Evolutionary conservation across 2,888 invertebrate species (phyloP), one percentile per base, ranked within the genome.

Genomic region (Hartigia nigra): DNA sequence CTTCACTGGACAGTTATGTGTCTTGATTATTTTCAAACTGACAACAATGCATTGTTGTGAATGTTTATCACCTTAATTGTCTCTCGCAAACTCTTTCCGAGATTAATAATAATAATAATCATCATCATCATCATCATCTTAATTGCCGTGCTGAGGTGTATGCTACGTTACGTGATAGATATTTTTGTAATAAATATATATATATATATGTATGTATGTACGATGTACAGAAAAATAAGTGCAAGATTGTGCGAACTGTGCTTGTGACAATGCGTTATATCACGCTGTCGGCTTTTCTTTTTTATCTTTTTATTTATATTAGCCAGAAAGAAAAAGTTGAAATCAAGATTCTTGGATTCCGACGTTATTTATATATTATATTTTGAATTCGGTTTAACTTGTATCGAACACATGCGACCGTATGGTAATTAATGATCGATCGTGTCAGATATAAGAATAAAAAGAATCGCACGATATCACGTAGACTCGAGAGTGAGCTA

Each of bases 191-290:
- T 12, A 37, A 75, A 78, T 77, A 80, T 78, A 77, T 78, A 77
- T 78, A 74, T n/a, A 55, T 72, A 34, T 39, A 79, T 12, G 12
- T 74, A 77, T 55, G 23, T 39, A 39, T 14, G 23, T 9, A 55
- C 55, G 69, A 77, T 31, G 34, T 31, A 70, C 70, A 70, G 70
- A 79, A 74, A 76, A 76, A 72, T 72, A 80, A 83, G 82, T 87
- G 85, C 84, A 83, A 85, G 80, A 39, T 82, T 83, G 84, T 87
- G 84, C 83, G 90, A 90, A 90, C 90, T 90, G 90, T 90, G 90
- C 86, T 90, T 90, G 90, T 84, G 82, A 89, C 89, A 88, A 89
- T 85, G 76, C 76, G 36, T 35, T 31, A 23, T 5, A 1, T 0
- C 1, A 55, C 55, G 55, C 55, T 9, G 55, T 55, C 23, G 55